Conservation (phyloP, 1,140 invertebrate species). For the Drosophila seguyi region DNA sequence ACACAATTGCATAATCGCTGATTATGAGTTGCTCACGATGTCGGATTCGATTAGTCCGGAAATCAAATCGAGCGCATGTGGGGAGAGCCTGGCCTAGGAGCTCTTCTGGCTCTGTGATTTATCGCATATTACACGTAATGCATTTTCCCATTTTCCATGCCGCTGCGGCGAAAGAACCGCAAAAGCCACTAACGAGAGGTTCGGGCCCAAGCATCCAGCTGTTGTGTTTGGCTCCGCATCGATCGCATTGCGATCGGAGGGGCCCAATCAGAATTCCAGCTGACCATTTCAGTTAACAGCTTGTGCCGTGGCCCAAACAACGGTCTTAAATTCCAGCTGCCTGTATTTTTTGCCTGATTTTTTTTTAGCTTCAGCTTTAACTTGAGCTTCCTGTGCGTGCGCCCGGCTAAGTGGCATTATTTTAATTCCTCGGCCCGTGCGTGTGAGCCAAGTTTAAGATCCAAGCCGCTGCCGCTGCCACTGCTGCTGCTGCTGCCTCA, state of each 20-base stretch:
- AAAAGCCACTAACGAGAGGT: conserved; percentile 67
- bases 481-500: neutral
- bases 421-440: conserved; percentile 61
- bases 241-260: conserved; percentile 56
- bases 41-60: conserved; percentile 62
- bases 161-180: conserved; percentile 50
- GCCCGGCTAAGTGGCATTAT: conserved; percentile 53
- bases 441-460: conserved; percentile 45
- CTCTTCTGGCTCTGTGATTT: conserved; percentile 54
- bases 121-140: conserved; percentile 79
- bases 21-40: conserved; percentile 52
- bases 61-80: conserved; percentile 54
- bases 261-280: conserved; percentile 51
- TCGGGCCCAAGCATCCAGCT: conserved; percentile 31
- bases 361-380: neutral
- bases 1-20: conserved; percentile 72
- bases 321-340: conserved; percentile 37
- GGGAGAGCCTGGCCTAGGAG: neutral
- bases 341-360: conserved; percentile 9
- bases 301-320: conserved; percentile 27
- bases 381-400: conserved; percentile 50
- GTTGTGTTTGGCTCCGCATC: conserved; percentile 47
- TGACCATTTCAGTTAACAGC: conserved; percentile 53
- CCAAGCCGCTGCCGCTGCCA: conserved; percentile 1
- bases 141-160: conserved; percentile 78